Evolutionary conservation across 2,797 vertebrate genomes (phyloP).

Genomic region (Carduelis carduelis): DNA sequence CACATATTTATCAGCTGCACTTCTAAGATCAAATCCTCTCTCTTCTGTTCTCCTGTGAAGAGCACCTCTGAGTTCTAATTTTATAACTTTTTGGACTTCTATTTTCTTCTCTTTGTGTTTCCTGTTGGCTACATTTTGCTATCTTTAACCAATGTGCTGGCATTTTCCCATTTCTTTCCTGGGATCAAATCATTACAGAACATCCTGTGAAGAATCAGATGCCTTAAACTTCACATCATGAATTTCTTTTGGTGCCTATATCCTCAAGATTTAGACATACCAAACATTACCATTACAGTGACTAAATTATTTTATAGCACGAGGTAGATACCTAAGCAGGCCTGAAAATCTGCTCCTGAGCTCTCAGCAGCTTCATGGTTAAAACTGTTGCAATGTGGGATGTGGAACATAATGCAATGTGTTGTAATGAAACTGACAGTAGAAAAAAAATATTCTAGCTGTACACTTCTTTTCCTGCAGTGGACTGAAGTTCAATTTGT

Average conservation of each 20-base stretch:
- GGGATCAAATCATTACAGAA: neutral
- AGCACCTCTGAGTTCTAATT: neutral
- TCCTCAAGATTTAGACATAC: neutral
- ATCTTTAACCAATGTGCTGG: neutral
- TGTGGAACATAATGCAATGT: neutral
- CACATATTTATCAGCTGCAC: neutral
- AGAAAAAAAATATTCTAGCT: neutral
- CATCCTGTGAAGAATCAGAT: neutral
- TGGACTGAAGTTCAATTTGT: neutral
- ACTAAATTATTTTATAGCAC: neutral
- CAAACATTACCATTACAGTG: neutral
- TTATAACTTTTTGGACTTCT: neutral
- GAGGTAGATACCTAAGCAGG: neutral
- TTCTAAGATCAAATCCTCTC: neutral
- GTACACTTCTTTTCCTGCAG: neutral
- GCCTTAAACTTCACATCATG: neutral
- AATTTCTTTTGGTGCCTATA: neutral
- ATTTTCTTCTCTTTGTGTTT: neutral
- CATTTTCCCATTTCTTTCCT: neutral
- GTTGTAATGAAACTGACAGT: neutral
- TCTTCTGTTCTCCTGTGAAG: neutral
- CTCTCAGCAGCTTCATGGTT: neutral
- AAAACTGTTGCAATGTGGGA: neutral
- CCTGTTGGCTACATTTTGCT: neutral
- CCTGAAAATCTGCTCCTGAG: neutral